Base-by-base conservation (phyloP, 1,140 invertebrate species). In the Coenobita brevimanus region DNA sequence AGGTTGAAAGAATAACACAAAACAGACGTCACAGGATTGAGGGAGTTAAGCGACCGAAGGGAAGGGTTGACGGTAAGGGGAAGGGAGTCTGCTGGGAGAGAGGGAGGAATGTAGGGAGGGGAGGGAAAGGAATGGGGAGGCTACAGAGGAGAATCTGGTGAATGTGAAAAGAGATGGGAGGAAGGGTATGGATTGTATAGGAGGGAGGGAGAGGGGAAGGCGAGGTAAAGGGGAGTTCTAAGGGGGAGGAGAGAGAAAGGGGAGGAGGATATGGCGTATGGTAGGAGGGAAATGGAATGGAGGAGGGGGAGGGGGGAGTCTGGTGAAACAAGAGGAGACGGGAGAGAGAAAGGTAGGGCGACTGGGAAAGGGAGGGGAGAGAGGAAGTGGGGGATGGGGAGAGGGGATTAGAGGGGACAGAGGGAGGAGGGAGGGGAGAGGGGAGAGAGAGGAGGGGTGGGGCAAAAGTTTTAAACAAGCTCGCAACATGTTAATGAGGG, bases 401-500 rank as follows among this genome's bases (percentile, higher is more conserved):
- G 24, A 15, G 8, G 76, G 17, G 46, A 27, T n/a, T n/a, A n/a
- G 76, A 46, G 38, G 43, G 24, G 0, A 46, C 24, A 13, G 67
- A 38, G 79, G 0, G 50, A 50, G 21, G 10, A 17, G 60, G 79
- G 38, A 33, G 41, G 54, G 21, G 57, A 76, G 54, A 36, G 33
- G 41, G 41, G 43, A 50, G 54, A 43, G 46, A 43, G 33, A 36
- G 21, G 38, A 2, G 27, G 36, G 57, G 21, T 38, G 57, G 30
- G 62, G 50, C 54, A 36, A 73, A 87, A 87, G 84, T 87, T 87
- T 86, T 87, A 87, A 87, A 87, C 84, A 87, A 87, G 76, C 84
- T 87, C 84, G 84, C 84, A 87, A 87, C 84, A 87, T 87, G 84
- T 87, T 87, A 87, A 87, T 87, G 84, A 87, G 84, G 84, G 76